Conservation (phyloP, 1,140 invertebrate species). For the Lasioglossum albipes region DNA sequence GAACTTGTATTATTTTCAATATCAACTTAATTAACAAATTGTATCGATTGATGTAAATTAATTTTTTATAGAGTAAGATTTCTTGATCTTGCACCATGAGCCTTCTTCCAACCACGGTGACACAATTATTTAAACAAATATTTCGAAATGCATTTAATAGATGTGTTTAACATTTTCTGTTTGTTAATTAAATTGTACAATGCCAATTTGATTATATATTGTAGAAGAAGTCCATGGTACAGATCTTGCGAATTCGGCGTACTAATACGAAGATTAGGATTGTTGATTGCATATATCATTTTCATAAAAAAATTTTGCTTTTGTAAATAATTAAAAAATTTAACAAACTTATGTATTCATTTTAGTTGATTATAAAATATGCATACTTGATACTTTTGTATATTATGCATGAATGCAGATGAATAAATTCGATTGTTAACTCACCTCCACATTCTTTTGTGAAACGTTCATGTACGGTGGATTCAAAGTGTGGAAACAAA, state of each 20-base stretch:
- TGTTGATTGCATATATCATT: not conserved
- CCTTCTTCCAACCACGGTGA: not conserved
- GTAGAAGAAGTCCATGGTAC: not conserved
- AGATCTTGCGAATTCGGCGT: not conserved
- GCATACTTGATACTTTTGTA: conserved; percentile 2
- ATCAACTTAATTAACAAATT: not conserved
- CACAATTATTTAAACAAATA: not conserved
- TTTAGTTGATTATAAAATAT: conserved; percentile 5
- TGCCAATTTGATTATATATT: not conserved
- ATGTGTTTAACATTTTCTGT: not conserved
- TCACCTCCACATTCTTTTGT: not conserved
- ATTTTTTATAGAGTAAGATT: not conserved
- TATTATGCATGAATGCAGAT: not conserved
- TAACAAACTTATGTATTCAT: not conserved
- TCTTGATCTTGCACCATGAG: not conserved
- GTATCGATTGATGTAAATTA: not conserved
- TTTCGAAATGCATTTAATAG: not conserved
- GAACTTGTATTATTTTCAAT: not conserved
- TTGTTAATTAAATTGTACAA: not conserved
- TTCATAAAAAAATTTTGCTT: not conserved
- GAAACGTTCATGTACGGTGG: not conserved
- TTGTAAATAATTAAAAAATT: not conserved
- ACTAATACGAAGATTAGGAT: not conserved
- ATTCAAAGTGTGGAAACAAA: not conserved
- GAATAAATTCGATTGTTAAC: not conserved